Evolutionary conservation across 2,888 invertebrate species (phyloP), one percentile per base, ranked within the genome.

Genomic region (Autographa gamma): DNA sequence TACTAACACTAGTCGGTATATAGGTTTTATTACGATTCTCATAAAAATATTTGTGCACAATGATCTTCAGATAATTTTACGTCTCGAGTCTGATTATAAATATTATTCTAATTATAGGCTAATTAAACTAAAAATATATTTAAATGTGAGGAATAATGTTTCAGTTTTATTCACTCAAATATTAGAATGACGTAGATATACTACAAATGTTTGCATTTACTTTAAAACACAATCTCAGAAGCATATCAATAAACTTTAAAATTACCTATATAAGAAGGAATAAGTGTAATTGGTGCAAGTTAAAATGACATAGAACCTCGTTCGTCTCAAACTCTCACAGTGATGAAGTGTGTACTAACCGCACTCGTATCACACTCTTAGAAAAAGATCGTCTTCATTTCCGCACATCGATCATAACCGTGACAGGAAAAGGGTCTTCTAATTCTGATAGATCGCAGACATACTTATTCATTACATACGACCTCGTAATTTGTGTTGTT

Each of bases 301-400:
- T 63, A 25, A 79, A 64, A 4, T 60, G 58, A 70, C 64, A 56
- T 66, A 73, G 63, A 43, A 75, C 63, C 60, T 73, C 56, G 59
- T 70, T 67, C 54, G 65, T 74, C 81, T 61, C 70, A 62, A 64
- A 67, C 58, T 74, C 81, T 61, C 70, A 60, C 59, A 18, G 69
- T 79, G 79, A 81, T 79, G 87, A 91, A 90, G 89, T 90, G 87
- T 89, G 88, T 87, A 89, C 78, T 85, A 85, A 87, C 88, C 85
- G 75, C 82, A 56, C 54, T 56, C 54, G 54, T 56, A 92, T 91
- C 91, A 89, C 86, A 89, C 93, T 93, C 92, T 93, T 91, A 92
- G 92, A 93, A 95, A 93, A 93, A 94, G 91, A 95, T 94, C 93
- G 89, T 91, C 92, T 95, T 93, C 93, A 95, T 95, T 95, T 95